phyloP scores from a whole-genome alignment of 2,797 vertebrate species.

The Avahi laniger region DNA sequence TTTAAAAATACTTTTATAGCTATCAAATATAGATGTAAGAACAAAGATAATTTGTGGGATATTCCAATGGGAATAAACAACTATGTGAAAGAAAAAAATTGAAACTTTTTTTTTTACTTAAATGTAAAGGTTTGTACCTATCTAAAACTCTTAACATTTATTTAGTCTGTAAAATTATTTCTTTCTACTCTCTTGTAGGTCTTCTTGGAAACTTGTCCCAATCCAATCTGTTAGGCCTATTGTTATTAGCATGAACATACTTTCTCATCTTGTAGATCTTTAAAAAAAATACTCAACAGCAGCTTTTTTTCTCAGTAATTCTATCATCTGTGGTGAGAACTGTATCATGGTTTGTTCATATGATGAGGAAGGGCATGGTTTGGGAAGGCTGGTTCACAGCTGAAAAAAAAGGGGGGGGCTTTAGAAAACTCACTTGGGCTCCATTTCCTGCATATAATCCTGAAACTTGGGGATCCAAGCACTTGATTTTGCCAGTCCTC shows the following conservation, averaged over 20 bases:
- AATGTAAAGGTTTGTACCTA: background rate
- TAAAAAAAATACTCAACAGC: background rate
- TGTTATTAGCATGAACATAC: background rate
- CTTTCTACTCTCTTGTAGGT: background rate
- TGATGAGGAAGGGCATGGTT: background rate
- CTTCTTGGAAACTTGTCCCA: background rate
- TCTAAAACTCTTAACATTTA: background rate
- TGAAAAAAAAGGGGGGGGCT: background rate
- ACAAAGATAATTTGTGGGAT: background rate
- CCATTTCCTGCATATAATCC: background rate
- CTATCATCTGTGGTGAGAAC: background rate
- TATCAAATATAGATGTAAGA: slow-evolving; percentile 37
- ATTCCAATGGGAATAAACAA: slow-evolving; percentile 2
- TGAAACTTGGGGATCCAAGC: background rate
- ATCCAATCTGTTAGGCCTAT: background rate
- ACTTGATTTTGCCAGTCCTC: background rate
- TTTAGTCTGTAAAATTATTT: background rate
- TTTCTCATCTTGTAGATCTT: background rate
- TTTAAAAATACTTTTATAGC: background rate
- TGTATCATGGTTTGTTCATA: background rate
- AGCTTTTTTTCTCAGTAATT: background rate
- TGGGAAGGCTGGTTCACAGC: background rate
- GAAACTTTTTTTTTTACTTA: background rate
- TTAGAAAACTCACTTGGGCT: background rate
- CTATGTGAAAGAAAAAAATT: background rate